Base-by-base conservation (phyloP, 2,888 invertebrate genomes). In the Drosophila rellima region DNA sequence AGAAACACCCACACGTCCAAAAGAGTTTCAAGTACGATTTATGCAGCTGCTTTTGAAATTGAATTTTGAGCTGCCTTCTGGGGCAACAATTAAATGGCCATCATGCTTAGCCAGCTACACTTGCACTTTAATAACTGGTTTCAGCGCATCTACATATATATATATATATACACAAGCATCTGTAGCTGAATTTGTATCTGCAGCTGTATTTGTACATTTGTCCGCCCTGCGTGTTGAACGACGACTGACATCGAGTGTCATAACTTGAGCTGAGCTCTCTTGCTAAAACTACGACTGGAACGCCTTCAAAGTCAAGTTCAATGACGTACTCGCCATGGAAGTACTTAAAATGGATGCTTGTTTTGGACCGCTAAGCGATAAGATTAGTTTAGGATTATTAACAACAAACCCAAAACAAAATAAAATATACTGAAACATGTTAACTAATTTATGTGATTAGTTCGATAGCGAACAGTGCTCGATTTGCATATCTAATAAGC, bases 261-360 rank as follows among this genome's bases (percentile, higher is more conserved):
- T 74, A 78, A 74, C 69, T 62, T 71, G 71, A 72, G 73, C 65
- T 60, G 59, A 54, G 54, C 52, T 63, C 56, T 65, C 76, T 55
- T 52, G 42, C 54, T 42, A 55, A 33, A 69, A 78, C 31, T 31
- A 60, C 86, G 71, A 82, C 77, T 80, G 77, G 74, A 82, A 82
- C 89, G 79, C 88, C 87, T 84, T 89, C 87, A 88, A 87, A 87
- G 88, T 84, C 84, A 85, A 85, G 84, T 85, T 89, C 84, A 85
- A 86, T 85, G 88, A 89, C 82, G 84, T 76, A 73, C 69, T 73
- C 40, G 60, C 68, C 65, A 59, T 71, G 79, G 54, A 59, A 63
- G 80, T 82, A 77, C 83, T 70, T 60, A 57, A 82, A 79, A 72
- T 78, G 78, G 78, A 54, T 60, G 76, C 71, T 57, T 71, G 67